Evolutionary conservation across 2,113 vertebrate species (phyloP).

Genomic region (Hyperoodon ampullatus): DNA sequence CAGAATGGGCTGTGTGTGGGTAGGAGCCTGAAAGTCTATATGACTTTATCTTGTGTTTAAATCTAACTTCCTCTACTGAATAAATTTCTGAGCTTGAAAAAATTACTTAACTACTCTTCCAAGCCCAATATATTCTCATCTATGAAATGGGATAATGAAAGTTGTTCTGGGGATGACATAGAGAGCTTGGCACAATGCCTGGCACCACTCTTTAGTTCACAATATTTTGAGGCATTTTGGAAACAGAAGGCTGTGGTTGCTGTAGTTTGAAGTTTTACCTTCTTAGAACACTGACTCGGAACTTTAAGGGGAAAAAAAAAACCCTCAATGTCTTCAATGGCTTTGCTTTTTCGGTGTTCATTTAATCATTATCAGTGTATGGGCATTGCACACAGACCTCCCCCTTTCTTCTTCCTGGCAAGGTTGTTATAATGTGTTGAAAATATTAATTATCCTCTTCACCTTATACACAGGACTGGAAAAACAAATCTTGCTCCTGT

Average conservation of each 20-base stretch:
- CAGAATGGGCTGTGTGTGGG: background rate
- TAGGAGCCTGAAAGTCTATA: background rate
- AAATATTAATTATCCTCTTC: constrained; percentile 75
- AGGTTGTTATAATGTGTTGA: constrained; percentile 59
- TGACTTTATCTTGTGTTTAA: background rate
- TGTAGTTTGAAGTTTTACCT: background rate
- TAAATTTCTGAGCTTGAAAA: background rate
- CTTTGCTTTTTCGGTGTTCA: constrained; percentile 15
- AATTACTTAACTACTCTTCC: background rate
- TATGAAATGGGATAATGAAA: background rate
- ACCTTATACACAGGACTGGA: constrained; percentile 48
- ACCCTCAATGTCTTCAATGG: background rate
- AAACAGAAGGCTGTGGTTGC: background rate
- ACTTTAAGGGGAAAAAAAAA: background rate
- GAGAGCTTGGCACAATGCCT: background rate
- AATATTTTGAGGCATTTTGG: background rate
- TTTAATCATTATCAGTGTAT: background rate
- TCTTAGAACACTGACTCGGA: background rate
- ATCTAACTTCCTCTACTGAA: background rate
- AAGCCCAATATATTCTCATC: background rate
- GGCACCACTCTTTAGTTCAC: background rate
- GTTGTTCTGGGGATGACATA: background rate
- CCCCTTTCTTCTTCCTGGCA: background rate
- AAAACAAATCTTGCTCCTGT: constrained; percentile 41
- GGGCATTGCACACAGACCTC: background rate